Base-by-base conservation (phyloP, 2,113 vertebrate species). In the Vulpes vulpes region DNA sequence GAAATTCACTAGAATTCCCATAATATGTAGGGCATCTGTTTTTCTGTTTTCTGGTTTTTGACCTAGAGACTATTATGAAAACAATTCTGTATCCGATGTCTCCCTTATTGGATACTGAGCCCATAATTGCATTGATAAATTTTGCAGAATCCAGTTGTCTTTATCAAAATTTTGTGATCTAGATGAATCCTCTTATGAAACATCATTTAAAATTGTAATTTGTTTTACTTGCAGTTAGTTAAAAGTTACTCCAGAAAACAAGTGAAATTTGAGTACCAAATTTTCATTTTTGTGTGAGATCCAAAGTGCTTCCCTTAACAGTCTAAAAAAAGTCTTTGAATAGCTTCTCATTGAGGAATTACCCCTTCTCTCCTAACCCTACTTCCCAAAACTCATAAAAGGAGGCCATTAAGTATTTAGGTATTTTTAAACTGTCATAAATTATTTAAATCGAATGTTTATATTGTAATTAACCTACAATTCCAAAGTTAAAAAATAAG, bases 31-130 rank as follows among this genome's bases (percentile, higher is more conserved):
- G 16, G 11, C 53, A 51, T 59, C 94, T 89, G 14, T 96, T 95
- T 95, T 93, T 69, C n/a, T 86, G 10, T 95, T 92, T 95, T 92
- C 62, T 91, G 25, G 69, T 92, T 90, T 94, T 96, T 97, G 30
- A 89, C 51, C 30, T 94, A 96, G 73, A 95, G 59, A 67, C 53
- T 84, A 7, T 90, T 93, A 91, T 93, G 64, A 81, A 95, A 95
- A 79, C 59, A 85, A 89, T 92, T 4, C 20, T 83, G 0, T 87
- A 71, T 71, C 79, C 81, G 51, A 79, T 97, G n/a, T 94, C 17
- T 35, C 71, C 49, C 22, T 95, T 85, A 87, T 92, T 23, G 3
- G 23, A 16, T 76, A 51, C 15, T 97, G 38, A 91, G 22, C 23
- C 65, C 49, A 15, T 94, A 91, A 83, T 86, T 16, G 2, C 90